A percentile compares a stretch with the other conserved stretches of the same genome.
These are phyloP conservation scores for Xestoiulus laeticollis DNA, from an alignment of 2,888 invertebrate genomes.

Conservation along the genomic window DNA sequence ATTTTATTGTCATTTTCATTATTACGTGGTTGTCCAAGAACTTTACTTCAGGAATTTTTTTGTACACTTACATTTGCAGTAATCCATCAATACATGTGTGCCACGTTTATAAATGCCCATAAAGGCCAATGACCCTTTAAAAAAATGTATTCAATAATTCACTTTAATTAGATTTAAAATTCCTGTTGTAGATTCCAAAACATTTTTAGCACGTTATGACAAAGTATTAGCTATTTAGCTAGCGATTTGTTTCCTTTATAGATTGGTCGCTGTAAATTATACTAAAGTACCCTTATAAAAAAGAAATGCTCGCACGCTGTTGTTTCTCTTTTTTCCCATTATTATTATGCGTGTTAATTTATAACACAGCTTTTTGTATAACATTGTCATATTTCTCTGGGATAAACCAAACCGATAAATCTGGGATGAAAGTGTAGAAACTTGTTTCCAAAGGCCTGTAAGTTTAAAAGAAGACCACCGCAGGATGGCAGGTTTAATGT, in stretches of 20 bases:
- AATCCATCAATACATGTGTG: background rate
- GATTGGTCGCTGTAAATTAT: constrained; percentile 6
- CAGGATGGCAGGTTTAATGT: constrained; percentile 13
- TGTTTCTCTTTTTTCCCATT: background rate
- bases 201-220: background rate
- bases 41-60: no score
- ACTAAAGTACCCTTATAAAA: background rate
- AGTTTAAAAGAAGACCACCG: background rate
- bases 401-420: constrained; percentile 4
- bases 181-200: background rate
- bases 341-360: background rate
- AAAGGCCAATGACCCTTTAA: background rate
- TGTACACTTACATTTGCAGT: no score
- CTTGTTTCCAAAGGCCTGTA: background rate
- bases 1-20: no score
- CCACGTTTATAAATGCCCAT: background rate
- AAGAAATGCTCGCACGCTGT: background rate
- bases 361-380: background rate
- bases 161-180: constrained; percentile 16
- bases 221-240: background rate
- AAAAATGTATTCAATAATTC: background rate
- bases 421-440: background rate
- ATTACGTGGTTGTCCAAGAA: no score
- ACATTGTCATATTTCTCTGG: constrained; percentile 26
- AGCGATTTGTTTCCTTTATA: background rate